Evolutionary conservation across 2,888 invertebrate genomes (phyloP).

Genomic region (Biston stratarius): DNA sequence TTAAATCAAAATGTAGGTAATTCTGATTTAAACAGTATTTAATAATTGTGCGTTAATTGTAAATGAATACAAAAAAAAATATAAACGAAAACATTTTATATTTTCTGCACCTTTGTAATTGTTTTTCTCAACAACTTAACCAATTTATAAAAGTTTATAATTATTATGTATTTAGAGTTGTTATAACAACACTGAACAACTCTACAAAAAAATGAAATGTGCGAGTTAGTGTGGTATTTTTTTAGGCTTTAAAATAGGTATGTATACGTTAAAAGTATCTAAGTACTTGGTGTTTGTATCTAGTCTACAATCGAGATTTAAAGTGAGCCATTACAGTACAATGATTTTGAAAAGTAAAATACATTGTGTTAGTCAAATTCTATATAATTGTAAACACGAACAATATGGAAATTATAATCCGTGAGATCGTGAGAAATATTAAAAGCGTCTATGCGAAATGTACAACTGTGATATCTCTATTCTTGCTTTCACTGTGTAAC

Average conservation of each 20-base stretch:
- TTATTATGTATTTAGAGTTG: too few relatives aligned
- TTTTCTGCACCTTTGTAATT: too few relatives aligned
- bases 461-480: slow-evolving; percentile 53
- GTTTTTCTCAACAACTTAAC: too few relatives aligned
- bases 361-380: slow-evolving; percentile 32
- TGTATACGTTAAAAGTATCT: background rate
- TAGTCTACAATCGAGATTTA: slow-evolving; percentile 10
- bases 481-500: slow-evolving; percentile 76
- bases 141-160: too few relatives aligned
- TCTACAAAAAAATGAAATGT: too few relatives aligned
- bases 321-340: slow-evolving; percentile 10
- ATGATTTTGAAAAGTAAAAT: slow-evolving; percentile 17
- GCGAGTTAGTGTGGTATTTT: background rate
- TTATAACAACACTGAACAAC: too few relatives aligned
- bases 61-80: too few relatives aligned
- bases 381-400: slow-evolving; percentile 43
- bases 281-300: background rate
- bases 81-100: too few relatives aligned
- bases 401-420: slow-evolving; percentile 55
- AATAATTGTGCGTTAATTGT: too few relatives aligned
- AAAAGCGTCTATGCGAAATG: slow-evolving; percentile 52
- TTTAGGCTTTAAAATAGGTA: background rate
- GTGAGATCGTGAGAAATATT: slow-evolving; percentile 72
- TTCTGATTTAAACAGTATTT: too few relatives aligned
- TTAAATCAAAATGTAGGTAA: too few relatives aligned